A percentile compares a stretch with the other conserved stretches of the same genome.
Conservation (phyloP, 2,797 vertebrate species). For the Nyctibius grandis region DNA sequence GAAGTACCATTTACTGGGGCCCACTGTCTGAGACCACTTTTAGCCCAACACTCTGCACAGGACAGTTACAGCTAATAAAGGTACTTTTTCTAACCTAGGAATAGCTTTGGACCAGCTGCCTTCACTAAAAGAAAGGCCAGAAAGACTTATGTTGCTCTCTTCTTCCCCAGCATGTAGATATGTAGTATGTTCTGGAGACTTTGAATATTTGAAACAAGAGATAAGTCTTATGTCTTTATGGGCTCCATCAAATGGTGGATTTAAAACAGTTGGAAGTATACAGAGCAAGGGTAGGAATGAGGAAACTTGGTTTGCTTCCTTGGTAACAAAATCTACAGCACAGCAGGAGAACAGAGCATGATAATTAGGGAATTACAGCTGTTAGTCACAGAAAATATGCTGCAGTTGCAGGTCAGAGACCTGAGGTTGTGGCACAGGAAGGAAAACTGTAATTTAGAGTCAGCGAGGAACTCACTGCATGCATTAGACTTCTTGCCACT, state of each 20-base stretch:
- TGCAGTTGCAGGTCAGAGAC: slow-evolving; percentile 79
- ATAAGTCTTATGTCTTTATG: slow-evolving; percentile 24
- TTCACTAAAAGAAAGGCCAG: not conserved
- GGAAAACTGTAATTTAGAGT: slow-evolving; percentile 81
- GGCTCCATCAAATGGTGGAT: slow-evolving; percentile 42
- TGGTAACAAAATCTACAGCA: slow-evolving; percentile 75
- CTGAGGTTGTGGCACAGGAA: slow-evolving; percentile 80
- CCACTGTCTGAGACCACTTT: not conserved
- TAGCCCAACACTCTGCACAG: not conserved
- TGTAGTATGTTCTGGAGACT: not conserved
- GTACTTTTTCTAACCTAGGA: not conserved
- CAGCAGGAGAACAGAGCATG: slow-evolving; percentile 77
- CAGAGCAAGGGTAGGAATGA: slow-evolving; percentile 29
- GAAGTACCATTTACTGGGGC: not conserved
- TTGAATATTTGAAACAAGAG: slow-evolving; percentile 8
- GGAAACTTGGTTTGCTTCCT: slow-evolving; percentile 54
- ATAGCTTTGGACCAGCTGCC: not conserved
- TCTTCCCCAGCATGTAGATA: not conserved
- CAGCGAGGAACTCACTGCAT: slow-evolving; percentile 51
- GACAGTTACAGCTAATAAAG: not conserved
- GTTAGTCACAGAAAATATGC: slow-evolving; percentile 82
- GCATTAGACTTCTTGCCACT: slow-evolving; percentile 29
- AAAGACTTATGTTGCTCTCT: not conserved
- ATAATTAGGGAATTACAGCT: slow-evolving; percentile 83
- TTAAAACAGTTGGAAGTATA: slow-evolving; percentile 56